These are phyloP conservation scores for Pseudachorutes palmiensis DNA, from an alignment of 1,140 invertebrate genomes.

Conservation along the genomic window DNA sequence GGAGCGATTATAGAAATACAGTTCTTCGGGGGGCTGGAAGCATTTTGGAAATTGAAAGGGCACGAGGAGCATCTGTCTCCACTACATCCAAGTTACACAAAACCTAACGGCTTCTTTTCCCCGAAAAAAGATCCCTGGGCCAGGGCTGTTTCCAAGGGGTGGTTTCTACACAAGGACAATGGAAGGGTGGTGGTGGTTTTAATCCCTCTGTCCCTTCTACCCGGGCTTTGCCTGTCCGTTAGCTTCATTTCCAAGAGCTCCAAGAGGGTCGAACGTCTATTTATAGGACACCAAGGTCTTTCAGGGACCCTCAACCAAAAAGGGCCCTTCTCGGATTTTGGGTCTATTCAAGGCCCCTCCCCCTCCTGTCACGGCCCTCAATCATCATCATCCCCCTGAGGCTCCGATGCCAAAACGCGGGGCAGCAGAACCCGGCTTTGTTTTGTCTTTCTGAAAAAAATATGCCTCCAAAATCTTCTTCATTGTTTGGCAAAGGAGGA, in stretches of 20 bases:
- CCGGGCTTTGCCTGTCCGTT: too few relatives aligned
- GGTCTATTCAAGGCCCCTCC: background rate
- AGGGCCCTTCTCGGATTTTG: constrained; percentile 1
- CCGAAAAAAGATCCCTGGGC: background rate
- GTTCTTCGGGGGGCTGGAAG: background rate
- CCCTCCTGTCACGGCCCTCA: background rate
- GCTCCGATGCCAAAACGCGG: too few relatives aligned
- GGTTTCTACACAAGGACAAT: background rate
- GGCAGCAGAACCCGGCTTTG: too few relatives aligned
- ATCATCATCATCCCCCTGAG: background rate
- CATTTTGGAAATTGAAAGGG: constrained; percentile 1
- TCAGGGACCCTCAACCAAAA: background rate
- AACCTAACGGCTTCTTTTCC: constrained; percentile 9
- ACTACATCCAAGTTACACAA: background rate
- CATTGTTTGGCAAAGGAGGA: constrained; percentile 11
- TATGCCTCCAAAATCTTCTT: constrained; percentile 6
- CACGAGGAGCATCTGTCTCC: background rate
- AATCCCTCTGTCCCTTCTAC: background rate
- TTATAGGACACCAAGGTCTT: constrained; percentile 2
- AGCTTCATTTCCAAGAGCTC: too few relatives aligned
- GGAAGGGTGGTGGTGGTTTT: background rate
- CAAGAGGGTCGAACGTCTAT: background rate
- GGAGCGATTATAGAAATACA: background rate
- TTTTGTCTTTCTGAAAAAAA: constrained; percentile 7
- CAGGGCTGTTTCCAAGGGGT: background rate